A percentile compares a stretch with the other conserved stretches of the same genome.
These are phyloP conservation scores for Gallinago stenura DNA, from an alignment of 2,797 vertebrate species.

Conservation along the genomic window DNA sequence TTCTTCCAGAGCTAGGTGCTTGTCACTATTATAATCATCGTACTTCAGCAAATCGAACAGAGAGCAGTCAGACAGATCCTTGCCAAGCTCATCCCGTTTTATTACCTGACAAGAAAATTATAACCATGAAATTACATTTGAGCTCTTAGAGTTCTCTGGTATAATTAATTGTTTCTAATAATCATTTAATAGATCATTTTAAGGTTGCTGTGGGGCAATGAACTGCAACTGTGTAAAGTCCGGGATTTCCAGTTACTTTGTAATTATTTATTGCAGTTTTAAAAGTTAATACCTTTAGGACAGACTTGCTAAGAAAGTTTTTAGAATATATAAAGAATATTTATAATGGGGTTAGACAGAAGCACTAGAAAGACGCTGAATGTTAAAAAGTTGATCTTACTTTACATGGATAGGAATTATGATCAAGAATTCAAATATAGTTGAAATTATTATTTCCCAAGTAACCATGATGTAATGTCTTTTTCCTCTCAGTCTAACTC, in stretches of 20 bases:
- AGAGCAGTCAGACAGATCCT: conserved; percentile 87
- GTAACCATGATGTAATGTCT: background rate
- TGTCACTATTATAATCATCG: conserved; percentile 89
- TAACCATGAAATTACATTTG: conserved; percentile 71
- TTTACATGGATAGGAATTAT: background rate
- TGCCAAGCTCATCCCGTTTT: conserved; percentile 90
- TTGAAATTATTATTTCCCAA: background rate
- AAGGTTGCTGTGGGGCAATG: conserved; percentile 48
- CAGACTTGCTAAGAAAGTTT: background rate
- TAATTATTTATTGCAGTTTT: conserved; percentile 46
- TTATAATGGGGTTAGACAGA: background rate
- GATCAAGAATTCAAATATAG: background rate
- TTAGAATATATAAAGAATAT: background rate
- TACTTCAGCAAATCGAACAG: conserved; percentile 95
- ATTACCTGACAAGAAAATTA: conserved; percentile 86
- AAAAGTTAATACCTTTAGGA: conserved; percentile 35
- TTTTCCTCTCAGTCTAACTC: background rate
- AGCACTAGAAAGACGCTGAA: background rate
- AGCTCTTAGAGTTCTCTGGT: conserved; percentile 39
- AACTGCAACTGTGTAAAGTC: conserved; percentile 52
- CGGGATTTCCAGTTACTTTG: conserved; percentile 47
- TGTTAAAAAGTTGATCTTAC: background rate
- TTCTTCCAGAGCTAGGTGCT: conserved; percentile 90
- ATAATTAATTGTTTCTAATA: conserved; percentile 73
- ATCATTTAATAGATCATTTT: conserved; percentile 66